These are phyloP conservation scores for Drosophila athabasca DNA, from an alignment of 1,140 invertebrate species.

Conservation along the genomic window DNA sequence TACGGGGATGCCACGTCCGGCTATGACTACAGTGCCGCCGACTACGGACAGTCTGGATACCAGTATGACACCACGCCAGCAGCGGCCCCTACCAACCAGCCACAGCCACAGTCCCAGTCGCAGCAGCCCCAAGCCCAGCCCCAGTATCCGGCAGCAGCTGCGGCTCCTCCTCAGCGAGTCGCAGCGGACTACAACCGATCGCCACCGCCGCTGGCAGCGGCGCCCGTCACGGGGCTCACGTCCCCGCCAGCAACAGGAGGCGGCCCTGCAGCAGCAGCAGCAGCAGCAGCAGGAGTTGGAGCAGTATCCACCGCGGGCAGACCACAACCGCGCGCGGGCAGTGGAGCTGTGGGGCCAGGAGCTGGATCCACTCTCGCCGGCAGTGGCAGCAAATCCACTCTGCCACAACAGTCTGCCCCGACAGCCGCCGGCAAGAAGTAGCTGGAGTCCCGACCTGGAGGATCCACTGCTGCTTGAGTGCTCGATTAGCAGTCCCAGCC, in stretches of 20 bases:
- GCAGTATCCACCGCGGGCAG: slow-evolving; percentile 62
- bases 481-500: slow-evolving; percentile 81
- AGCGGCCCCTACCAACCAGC: slow-evolving; percentile 37
- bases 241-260: slow-evolving; percentile 38
- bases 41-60: slow-evolving; percentile 69
- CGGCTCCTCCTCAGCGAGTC: slow-evolving; percentile 22
- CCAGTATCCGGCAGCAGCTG: slow-evolving; percentile 34
- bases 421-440: slow-evolving; percentile 78
- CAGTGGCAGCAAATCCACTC: slow-evolving; percentile 64
- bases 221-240: slow-evolving; percentile 37
- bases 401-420: slow-evolving; percentile 83
- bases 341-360: slow-evolving; percentile 78
- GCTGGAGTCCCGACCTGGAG: slow-evolving; percentile 58
- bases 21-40: slow-evolving; percentile 53
- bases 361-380: slow-evolving; percentile 54
- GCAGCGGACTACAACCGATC: slow-evolving; percentile 59
- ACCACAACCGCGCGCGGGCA: slow-evolving; percentile 77
- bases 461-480: slow-evolving; percentile 63
- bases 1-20: slow-evolving; percentile 52
- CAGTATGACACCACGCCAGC: slow-evolving; percentile 62
- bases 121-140: slow-evolving; percentile 23
- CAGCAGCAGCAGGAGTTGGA: slow-evolving; percentile 40
- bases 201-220: slow-evolving; percentile 49
- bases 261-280: slow-evolving; percentile 42
- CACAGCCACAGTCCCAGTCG: slow-evolving; percentile 21